These are phyloP conservation scores for Iguana delicatissima DNA, from an alignment of 2,797 vertebrate genomes.

Conservation along the genomic window DNA sequence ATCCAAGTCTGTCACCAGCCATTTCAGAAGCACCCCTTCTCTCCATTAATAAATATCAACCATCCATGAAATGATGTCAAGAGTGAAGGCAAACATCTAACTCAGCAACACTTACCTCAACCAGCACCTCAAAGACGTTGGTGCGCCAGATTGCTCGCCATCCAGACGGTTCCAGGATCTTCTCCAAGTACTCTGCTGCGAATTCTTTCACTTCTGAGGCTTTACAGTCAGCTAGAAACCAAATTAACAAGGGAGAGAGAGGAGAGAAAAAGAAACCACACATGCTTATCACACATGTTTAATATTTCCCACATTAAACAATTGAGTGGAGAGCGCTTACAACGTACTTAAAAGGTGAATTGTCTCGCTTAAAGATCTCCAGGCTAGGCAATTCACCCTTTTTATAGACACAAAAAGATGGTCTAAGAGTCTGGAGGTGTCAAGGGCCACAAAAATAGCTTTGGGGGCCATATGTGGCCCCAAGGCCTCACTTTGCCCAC, in stretches of 20 bases:
- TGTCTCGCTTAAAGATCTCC: no score
- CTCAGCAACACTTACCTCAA: conserved; percentile 84
- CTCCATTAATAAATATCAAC: neutral
- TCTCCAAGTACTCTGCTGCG: conserved; percentile 92
- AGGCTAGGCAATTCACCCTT: no score
- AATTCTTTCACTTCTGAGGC: conserved; percentile 93
- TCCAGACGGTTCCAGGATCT: conserved; percentile 89
- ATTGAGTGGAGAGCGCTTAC: no score
- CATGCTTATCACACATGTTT: neutral
- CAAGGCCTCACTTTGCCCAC: no score
- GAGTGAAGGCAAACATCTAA: conserved; percentile 35
- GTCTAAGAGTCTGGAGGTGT: no score
- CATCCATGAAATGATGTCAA: neutral
- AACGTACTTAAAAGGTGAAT: no score
- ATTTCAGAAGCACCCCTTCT: neutral
- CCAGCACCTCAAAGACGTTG: conserved; percentile 89
- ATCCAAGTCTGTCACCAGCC: neutral
- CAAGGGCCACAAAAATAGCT: no score
- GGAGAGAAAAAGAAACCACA: no score
- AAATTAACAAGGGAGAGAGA: neutral
- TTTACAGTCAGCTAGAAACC: conserved; percentile 90
- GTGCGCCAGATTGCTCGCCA: conserved; percentile 94
- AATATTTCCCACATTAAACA: no score
- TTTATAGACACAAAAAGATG: neutral
- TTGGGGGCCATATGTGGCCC: no score